Evolutionary conservation across 2,113 vertebrate genomes (phyloP), one percentile per base, ranked within the genome.

Genomic region (Alligator sinensis): DNA sequence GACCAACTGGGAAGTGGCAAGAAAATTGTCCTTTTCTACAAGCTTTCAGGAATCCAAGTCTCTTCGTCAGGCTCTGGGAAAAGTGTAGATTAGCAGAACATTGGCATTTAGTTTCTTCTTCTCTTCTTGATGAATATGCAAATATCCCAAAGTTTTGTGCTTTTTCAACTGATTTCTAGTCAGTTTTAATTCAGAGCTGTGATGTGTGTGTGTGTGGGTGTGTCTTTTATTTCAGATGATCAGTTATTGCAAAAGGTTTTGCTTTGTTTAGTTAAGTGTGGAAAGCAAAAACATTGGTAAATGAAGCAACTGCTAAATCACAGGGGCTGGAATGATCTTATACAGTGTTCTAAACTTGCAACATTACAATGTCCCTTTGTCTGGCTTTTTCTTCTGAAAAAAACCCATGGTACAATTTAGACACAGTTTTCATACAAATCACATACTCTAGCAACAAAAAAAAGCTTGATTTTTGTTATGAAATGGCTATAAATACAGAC

Each of bases 401-500:
- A 86, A 92, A 76, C 4, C 34, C 57, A 81, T 87, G 86, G 75
- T 78, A 76, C 90, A 93, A 92, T 92, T 94, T 96, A 86, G 25
- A 93, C 81, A 93, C 66, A 89, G 85, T 95, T 97, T 97, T 91
- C 95, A 91, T 82, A 94, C 58, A 97, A 83, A 95, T 93, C 77
- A 81, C 91, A 92, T 96, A 97, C 19, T 85, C n/a, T 54, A 90
- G 77, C 78, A 93, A 91, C 96, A 96, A 94, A 62, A 94, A 82
- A 91, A 90, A 18, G 34, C 66, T 91, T 80, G 90, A 89, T 96
- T 47, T 47, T 47, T 96, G 75, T 96, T 97, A 94, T 97, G 96
- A 94, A 96, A 96, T 96, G 75, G 82, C 87, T 95, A 95, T 93
- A 97, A 97, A 97, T 92, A 91, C n/a, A 97, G 85, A 90, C 62